These are phyloP conservation scores for Anoplolepis gracilipes DNA, from an alignment of 1,140 invertebrate species.

Conservation along the genomic window DNA sequence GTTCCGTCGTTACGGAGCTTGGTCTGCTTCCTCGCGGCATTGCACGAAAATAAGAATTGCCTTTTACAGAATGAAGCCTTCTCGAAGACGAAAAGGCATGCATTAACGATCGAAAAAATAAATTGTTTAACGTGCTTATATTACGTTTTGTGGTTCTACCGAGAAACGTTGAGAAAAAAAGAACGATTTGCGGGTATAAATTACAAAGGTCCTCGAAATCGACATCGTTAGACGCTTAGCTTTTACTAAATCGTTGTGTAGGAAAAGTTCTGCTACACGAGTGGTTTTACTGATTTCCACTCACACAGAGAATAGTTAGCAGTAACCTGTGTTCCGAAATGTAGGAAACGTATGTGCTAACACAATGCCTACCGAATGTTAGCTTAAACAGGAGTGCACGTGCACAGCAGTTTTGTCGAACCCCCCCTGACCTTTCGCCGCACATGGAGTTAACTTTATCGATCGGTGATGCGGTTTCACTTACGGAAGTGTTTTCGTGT, in stretches of 20 bases:
- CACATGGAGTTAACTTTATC: conserved; percentile 71
- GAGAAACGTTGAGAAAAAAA: conserved; percentile 56
- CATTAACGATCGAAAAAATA: conserved; percentile 76
- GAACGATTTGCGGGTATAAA: conserved; percentile 67
- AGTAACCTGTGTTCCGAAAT: conserved; percentile 41
- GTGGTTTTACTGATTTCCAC: conserved; percentile 51
- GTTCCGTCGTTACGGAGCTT: conserved; percentile 74
- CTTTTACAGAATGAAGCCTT: conserved; percentile 21
- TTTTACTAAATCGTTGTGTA: conserved; percentile 81
- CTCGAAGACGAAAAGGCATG: not conserved
- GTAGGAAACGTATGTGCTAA: conserved; percentile 70
- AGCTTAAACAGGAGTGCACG: conserved; percentile 68
- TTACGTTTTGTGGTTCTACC: conserved; percentile 72
- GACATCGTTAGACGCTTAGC: conserved; percentile 70
- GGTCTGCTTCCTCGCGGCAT: conserved; percentile 36
- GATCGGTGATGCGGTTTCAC: conserved; percentile 72
- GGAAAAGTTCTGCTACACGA: conserved; percentile 75
- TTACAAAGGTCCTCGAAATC: conserved; percentile 79
- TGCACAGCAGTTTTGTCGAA: conserved; percentile 68
- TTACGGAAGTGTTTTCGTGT: conserved; percentile 13
- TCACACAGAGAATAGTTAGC: conserved; percentile 31
- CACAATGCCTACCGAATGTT: conserved; percentile 65
- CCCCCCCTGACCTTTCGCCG: conserved; percentile 71
- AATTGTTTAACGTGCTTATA: conserved; percentile 80
- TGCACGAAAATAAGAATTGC: conserved; percentile 8